Evolutionary conservation across 35 echinoderm and acorn worm genomes (phyloP), one percentile per base, ranked within the genome.

Genomic region (Amphiura filiformis): DNA sequence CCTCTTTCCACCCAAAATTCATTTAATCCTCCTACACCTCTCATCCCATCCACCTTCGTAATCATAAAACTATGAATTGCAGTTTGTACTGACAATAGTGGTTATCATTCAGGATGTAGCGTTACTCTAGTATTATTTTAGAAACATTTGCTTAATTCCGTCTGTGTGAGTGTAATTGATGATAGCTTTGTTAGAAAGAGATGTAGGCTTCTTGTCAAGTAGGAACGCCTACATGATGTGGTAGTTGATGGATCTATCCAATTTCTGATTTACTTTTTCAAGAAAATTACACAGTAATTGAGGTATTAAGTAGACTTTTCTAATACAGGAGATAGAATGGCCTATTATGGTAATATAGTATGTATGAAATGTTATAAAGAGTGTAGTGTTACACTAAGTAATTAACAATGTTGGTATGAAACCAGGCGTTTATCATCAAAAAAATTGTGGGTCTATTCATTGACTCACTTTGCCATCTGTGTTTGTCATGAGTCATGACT

Each of bases 361-460:
- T 52, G 44, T 52, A 7, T 20, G 44, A 52, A 20, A 20, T 7
- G 20, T 20, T 11, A 52, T 52, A 52, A 52, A 52, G 44, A 52
- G 44, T 52, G 44, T 52, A 52, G 7, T 52, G 20, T 52, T 52
- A 52, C 44, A 52, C 20, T 7, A 11, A 11, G 44, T 52, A 52
- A 52, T 52, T 52, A 52, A 20, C 7, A 7, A 52, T 52, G 20
- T 52, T 52, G 44, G 20, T 52, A 52, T 52, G 26, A 70, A 70
- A 70, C 61, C 61, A 70, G 61, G 61, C 61, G 61, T 70, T 70
- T 70, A 70, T 70, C 61, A 70, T 70, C 61, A 70, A 18, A 52
- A 52, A 52, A 70, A 26, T 70, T 70, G 7, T 26, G 7, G 26
- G 41, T 47, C 41, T 17, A 17, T 4, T 17, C n/a, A n/a, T n/a